Evolutionary conservation across 1,140 invertebrate genomes (phyloP).

Genomic region (Cyclargus thomasi): DNA sequence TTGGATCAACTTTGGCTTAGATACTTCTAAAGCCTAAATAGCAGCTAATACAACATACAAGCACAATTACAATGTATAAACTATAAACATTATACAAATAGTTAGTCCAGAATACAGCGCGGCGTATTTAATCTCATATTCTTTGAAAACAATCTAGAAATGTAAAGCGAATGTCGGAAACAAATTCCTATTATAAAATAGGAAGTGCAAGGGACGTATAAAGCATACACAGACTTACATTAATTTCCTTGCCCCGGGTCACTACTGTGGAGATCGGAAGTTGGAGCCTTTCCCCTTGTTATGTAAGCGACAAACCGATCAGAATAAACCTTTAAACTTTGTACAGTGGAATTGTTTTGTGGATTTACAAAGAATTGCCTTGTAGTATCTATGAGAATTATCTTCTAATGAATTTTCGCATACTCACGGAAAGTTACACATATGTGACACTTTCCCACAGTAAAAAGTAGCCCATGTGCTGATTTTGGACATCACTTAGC

Average conservation of each 20-base stretch:
- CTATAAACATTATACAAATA: too few species aligned
- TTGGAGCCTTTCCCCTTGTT: not conserved
- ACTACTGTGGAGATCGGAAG: not conserved
- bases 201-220: not conserved
- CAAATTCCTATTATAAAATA: not conserved
- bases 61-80: too few species aligned
- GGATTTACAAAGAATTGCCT: not conserved
- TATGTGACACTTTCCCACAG: too few species aligned
- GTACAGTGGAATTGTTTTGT: not conserved
- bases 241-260: not conserved
- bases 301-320: not conserved
- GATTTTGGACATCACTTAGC: too few species aligned
- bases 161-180: not conserved
- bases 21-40: too few species aligned
- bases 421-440: too few species aligned
- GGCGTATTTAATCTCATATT: not conserved
- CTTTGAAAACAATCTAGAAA: slow-evolving; percentile 9
- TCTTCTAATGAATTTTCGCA: too few species aligned
- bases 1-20: too few species aligned
- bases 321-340: not conserved
- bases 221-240: not conserved
- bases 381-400: too few species aligned
- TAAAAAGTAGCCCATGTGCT: too few species aligned
- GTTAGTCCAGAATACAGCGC: too few species aligned
- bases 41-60: too few species aligned